Base-by-base conservation (phyloP, 2,797 vertebrate genomes). In the Enteromius fasciolatus region DNA sequence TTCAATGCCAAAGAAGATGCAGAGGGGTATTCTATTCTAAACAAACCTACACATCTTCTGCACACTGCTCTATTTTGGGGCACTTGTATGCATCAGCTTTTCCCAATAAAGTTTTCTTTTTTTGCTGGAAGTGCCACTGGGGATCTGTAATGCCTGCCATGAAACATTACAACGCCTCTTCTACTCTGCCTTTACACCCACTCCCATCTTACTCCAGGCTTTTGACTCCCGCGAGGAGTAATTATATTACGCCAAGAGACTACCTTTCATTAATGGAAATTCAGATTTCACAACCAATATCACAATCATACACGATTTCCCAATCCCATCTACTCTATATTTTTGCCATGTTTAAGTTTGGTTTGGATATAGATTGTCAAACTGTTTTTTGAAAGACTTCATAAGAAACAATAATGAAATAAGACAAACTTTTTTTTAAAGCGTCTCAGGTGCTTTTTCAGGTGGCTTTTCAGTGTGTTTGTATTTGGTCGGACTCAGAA, bases 111-210 rank as follows among this genome's bases (percentile, higher is more conserved):
- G 31, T 52, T 25, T 57, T 20, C 0, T 46, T 74, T 46, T 46
- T 6, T 39, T 50, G 12, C 39, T 48, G 9, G 6, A 69, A 41
- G 18, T n/a, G 59, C 61, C 61, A 75, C 61, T 82, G 59, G 59
- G 80, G 61, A 75, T 54, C 33, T 82, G 59, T 31, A 52, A 52
- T 75, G n/a, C 23, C 3, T 82, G 70, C 70, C 61, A 66, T 73
- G 79, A 82, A 64, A 44, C 48, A 52, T 82, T 66, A 54, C 33
- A 82, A 75, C 33, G 33, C 70, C 59, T 81, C 79, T 64, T 75
- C 46, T 67, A 63, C 57, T 46, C 44, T 64, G 6, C 33, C 33
- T 81, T 41, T 18, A 39, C 46, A 75, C 80, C 70, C 80, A 81
- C 79, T 81, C 4, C 0, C 20, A 63, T 50, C 17, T 67, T 82